phyloP scores from a whole-genome alignment of 1,140 invertebrate genomes.

The Olivierus martensii region DNA sequence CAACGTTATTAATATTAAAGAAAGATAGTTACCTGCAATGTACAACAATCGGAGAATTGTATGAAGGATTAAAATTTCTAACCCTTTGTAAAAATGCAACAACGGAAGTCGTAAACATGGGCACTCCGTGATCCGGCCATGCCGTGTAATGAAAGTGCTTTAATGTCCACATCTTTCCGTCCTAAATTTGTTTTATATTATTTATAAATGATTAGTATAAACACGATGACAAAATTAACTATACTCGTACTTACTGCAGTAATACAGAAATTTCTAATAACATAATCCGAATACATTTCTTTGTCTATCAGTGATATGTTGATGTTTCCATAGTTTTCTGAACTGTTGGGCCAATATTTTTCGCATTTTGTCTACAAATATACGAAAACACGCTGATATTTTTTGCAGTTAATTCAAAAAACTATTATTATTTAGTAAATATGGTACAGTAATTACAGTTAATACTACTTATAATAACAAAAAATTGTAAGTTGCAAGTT shows the following conservation, averaged over 20 bases:
- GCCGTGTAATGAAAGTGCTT: constrained; percentile 19
- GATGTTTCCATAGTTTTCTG: constrained; percentile 10
- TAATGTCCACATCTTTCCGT: constrained; percentile 4
- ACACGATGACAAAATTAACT: too few relatives aligned
- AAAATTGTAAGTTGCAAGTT: too few relatives aligned
- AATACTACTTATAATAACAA: too few relatives aligned
- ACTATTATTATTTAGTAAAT: too few relatives aligned
- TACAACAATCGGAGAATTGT: neutral
- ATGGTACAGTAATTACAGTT: too few relatives aligned
- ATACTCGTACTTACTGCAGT: constrained; percentile 8
- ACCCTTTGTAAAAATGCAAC: constrained; percentile 5
- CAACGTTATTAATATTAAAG: too few relatives aligned
- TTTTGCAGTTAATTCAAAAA: too few relatives aligned
- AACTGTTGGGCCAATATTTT: constrained; percentile 46
- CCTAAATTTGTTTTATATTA: too few relatives aligned
- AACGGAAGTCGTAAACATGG: constrained; percentile 9
- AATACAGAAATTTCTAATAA: constrained; percentile 10
- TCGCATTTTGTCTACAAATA: constrained; percentile 44
- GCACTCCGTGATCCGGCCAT: constrained; percentile 18
- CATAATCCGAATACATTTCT: constrained; percentile 12
- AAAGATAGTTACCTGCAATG: constrained; percentile 9
- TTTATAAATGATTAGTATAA: too few relatives aligned
- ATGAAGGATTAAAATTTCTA: neutral
- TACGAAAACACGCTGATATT: too few relatives aligned
- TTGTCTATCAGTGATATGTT: constrained; percentile 3